Evolutionary conservation across 2,888 invertebrate species (phyloP).

Genomic region (Meliscaeva auricollis): DNA sequence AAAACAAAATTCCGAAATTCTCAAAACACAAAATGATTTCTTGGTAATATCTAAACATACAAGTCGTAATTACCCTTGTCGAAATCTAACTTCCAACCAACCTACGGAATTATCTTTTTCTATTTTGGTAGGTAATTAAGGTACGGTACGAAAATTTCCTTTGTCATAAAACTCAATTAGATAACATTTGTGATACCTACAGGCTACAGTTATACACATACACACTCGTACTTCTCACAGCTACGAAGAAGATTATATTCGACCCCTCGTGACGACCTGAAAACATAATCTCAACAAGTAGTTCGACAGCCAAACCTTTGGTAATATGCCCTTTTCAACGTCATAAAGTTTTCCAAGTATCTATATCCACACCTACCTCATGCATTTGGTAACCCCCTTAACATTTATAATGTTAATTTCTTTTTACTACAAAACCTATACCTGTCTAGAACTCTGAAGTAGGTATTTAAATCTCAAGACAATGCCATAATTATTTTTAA

Average conservation of each 20-base stretch:
- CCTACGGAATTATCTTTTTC: too few species aligned
- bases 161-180: neutral
- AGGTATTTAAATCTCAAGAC: neutral
- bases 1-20: too few species aligned
- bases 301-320: neutral
- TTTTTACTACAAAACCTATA: neutral
- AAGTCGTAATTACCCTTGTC: too few species aligned
- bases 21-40: too few species aligned
- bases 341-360: neutral
- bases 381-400: neutral
- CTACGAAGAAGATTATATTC: neutral
- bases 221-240: too few species aligned
- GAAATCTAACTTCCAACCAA: too few species aligned
- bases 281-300: neutral
- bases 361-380: neutral
- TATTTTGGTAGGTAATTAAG: too few species aligned
- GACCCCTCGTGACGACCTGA: neutral
- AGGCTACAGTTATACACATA: too few species aligned
- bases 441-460: too few species aligned
- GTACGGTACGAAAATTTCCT: too few species aligned
- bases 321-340: neutral
- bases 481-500: neutral
- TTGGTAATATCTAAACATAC: too few species aligned
- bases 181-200: too few species aligned
- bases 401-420: neutral